Base-by-base conservation (phyloP, 1,140 invertebrate genomes). In the Conus ventricosus region DNA sequence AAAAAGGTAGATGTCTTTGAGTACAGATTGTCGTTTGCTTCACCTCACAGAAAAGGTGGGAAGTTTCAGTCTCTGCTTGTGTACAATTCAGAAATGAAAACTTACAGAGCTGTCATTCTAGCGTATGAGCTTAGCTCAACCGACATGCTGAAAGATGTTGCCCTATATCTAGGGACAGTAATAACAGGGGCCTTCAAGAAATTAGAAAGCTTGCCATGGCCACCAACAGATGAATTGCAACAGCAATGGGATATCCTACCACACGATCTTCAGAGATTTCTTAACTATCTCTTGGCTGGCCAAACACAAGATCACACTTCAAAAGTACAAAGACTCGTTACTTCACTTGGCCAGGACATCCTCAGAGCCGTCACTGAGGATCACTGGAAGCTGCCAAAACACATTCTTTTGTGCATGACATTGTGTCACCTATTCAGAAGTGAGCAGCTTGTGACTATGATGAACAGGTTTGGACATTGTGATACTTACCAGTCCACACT, bases 311-410 rank as follows among this genome's bases (percentile, higher is more conserved):
- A 63, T 4, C 60, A 63, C 60, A 63, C 60, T 63, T 63, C 7
- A 39, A 55, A 57, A 78, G 25, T 60, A n/a, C 54, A 55, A 51
- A 54, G 83, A 20, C n/a, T 89, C 39, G 87, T 90, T 51, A 4
- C 11, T 1, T 90, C 88, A 17, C 55, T 90, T 75, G 89, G 88
- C 8, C 87, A 91, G 82, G 87, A 90, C 55, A 87, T 91, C 60
- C 90, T 84, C 71, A 53, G 89, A 80, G 87, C 81, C 23, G 89
- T 83, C n/a, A 90, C 80, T 90, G 4, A 63, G 60, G 60, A 20
- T 63, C 60, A 63, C 60, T 63, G 90, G 90, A 90, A 90, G 71
- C 82, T 91, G 80, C 87, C 87, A 81, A 90, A 90, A 78, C 90
- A 90, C 78, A 84, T 90, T 11, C 20, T 90, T 53, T 20, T 91